Evolutionary conservation across 2,113 vertebrate species (phyloP), one percentile per base, ranked within the genome.

Genomic region (Cololabis saira): DNA sequence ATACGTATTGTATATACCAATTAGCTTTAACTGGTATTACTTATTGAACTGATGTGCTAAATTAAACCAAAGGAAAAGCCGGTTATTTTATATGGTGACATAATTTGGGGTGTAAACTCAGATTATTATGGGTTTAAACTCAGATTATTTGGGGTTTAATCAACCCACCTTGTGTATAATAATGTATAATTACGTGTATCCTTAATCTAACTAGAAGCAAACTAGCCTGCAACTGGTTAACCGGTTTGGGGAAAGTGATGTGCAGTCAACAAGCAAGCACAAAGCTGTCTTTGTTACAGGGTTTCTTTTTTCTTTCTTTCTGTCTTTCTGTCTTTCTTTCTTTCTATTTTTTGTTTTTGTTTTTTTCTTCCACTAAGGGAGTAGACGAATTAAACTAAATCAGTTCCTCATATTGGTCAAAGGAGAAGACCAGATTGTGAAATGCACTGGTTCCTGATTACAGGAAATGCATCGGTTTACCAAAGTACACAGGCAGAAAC

Each of bases 281-380:
- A 85, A 82, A 77, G 37, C 70, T 83, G 58, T 79, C 71, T 74
- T 84, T 86, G 68, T 81, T 33, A 41, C 52, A 24, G 2, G 44
- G 68, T 41, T 10, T 18, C 42, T 61, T 83, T 45, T 27, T 5
- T n/a, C n/a, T n/a, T n/a, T n/a, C n/a, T n/a, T n/a, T n/a, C n/a
- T n/a, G n/a, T n/a, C n/a, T n/a, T n/a, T n/a, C n/a, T n/a, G n/a
- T n/a, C n/a, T n/a, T n/a, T n/a, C n/a, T n/a, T n/a, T n/a, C n/a
- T n/a, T n/a, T n/a, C n/a, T n/a, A n/a, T n/a, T n/a, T n/a, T n/a
- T n/a, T n/a, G n/a, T n/a, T n/a, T n/a, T n/a, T n/a, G n/a, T n/a
- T 27, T 27, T 27, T 27, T 27, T 27, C 5, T 27, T 27, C 24
- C 24, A 72, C 41, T 15, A 47, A 22, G 30, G n/a, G 37, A 66